Percentiles rank a stretch among this genome's conserved stretches.
Evolutionary conservation across 1,140 invertebrate genomes (phyloP).

Genomic region (Amyelois transitella): DNA sequence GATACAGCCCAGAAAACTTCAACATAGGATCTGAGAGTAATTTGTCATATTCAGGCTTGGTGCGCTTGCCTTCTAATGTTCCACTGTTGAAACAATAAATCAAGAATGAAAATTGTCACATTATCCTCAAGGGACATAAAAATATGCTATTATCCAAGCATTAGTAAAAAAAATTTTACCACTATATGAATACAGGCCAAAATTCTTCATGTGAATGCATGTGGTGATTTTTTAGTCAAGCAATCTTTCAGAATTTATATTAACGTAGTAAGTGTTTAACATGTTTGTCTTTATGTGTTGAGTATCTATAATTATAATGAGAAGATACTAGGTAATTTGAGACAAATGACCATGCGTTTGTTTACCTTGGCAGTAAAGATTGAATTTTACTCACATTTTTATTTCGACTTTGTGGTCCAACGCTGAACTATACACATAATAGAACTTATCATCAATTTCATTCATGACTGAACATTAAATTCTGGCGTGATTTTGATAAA

Average conservation of each 20-base stretch:
- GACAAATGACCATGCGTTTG: background rate
- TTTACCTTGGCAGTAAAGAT: background rate
- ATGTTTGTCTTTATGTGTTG: too few relatives aligned
- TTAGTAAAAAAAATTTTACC: background rate
- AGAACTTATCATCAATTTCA: slow-evolving; percentile 83
- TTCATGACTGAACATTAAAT: slow-evolving; percentile 67
- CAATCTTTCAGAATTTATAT: too few relatives aligned
- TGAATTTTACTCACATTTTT: slow-evolving; percentile 87
- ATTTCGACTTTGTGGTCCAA: slow-evolving; percentile 90
- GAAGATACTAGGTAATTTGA: background rate
- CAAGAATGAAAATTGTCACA: slow-evolving; percentile 4
- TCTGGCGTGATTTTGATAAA: background rate
- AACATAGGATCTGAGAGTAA: slow-evolving; percentile 91
- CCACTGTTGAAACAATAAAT: slow-evolving; percentile 78
- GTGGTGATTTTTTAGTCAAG: too few relatives aligned
- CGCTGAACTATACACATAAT: slow-evolving; percentile 93
- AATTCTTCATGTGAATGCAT: too few relatives aligned
- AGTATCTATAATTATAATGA: background rate
- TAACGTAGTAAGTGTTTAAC: too few relatives aligned
- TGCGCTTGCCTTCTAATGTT: slow-evolving; percentile 92
- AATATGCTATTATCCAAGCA: slow-evolving; percentile 5
- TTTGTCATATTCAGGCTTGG: slow-evolving; percentile 91
- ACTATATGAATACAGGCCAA: too few relatives aligned
- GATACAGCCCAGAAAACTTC: slow-evolving; percentile 92
- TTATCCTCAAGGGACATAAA: background rate